Percentiles rank a stretch among this genome's conserved stretches.
phyloP scores from a whole-genome alignment of 2,888 invertebrate species.

The Malachius bipustulatus region DNA sequence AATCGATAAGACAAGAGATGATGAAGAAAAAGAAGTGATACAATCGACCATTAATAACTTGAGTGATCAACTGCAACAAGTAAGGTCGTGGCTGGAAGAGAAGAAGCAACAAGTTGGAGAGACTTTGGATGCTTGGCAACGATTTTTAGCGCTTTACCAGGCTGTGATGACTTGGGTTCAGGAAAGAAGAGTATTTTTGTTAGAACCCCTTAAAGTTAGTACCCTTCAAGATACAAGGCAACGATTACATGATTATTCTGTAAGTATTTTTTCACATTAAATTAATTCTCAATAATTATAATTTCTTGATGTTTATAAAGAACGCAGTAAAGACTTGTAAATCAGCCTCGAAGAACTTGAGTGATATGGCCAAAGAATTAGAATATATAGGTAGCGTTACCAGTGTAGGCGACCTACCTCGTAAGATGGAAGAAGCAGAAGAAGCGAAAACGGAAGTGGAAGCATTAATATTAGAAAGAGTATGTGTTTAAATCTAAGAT shows the following conservation, averaged over 20 bases:
- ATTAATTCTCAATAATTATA: too few species aligned
- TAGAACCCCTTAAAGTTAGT: constrained; percentile 63
- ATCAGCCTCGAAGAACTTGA: constrained; percentile 72
- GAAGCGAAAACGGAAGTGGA: constrained; percentile 77
- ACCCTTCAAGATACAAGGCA: constrained; percentile 72
- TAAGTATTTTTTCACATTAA: constrained; percentile 35
- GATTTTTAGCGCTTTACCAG: constrained; percentile 72
- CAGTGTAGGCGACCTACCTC: constrained; percentile 72
- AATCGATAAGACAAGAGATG: constrained; percentile 66
- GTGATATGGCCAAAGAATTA: constrained; percentile 85
- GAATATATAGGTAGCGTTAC: constrained; percentile 75
- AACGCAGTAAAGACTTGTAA: constrained; percentile 82
- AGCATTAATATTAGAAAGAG: constrained; percentile 73
- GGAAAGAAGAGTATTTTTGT: constrained; percentile 69
- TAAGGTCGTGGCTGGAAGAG: constrained; percentile 69
- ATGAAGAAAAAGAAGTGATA: constrained; percentile 63
- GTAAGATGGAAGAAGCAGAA: constrained; percentile 76
- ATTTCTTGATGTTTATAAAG: constrained; percentile 44
- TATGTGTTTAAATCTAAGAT: constrained; percentile 38
- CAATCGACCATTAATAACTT: constrained; percentile 63
- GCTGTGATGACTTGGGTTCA: constrained; percentile 73
- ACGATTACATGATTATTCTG: constrained; percentile 78
- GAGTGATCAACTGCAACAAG: constrained; percentile 65
- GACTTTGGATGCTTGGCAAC: constrained; percentile 77
- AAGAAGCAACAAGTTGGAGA: constrained; percentile 75